A percentile compares a stretch with the other conserved stretches of the same genome.
phyloP scores from a whole-genome alignment of 92 coral and sea anemone species.

The Pocillopora grandis region DNA sequence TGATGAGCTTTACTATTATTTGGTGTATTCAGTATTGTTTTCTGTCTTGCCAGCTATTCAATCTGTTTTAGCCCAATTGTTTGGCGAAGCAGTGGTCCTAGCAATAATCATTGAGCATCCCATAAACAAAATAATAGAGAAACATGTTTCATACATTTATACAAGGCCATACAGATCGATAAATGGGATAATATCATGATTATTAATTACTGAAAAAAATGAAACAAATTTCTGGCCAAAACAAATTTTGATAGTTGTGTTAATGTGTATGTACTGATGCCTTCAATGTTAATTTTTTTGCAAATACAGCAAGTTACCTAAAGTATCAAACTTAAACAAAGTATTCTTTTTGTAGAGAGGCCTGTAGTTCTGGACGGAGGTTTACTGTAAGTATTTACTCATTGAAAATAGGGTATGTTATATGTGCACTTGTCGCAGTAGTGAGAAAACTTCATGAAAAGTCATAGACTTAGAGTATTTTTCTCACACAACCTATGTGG shows the following conservation, averaged over 20 bases:
- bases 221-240: slow-evolving; percentile 10
- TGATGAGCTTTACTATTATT: slow-evolving; percentile 13
- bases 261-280: slow-evolving; percentile 23
- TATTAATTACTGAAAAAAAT: too few species aligned
- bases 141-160: not conserved
- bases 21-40: not conserved
- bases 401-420: slow-evolving; percentile 6
- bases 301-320: slow-evolving; percentile 37
- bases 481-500: slow-evolving; percentile 5
- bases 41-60: not conserved
- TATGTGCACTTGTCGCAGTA: slow-evolving; percentile 8
- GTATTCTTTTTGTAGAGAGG: slow-evolving; percentile 35
- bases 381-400: slow-evolving; percentile 41
- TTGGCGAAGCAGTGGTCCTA: slow-evolving; percentile 27
- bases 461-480: slow-evolving; percentile 1
- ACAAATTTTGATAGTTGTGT: not conserved
- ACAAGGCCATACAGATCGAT: not conserved
- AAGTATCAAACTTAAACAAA: slow-evolving; percentile 33
- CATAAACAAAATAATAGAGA: not conserved
- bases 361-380: slow-evolving; percentile 44
- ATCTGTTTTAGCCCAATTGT: slow-evolving; percentile 22
- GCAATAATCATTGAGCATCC: not conserved
- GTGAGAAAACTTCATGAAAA: not conserved
- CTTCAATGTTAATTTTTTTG: slow-evolving; percentile 19
- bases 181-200: not conserved